phyloP scores from a whole-genome alignment of 2,888 invertebrate genomes.

The Ptilodon capucinus region DNA sequence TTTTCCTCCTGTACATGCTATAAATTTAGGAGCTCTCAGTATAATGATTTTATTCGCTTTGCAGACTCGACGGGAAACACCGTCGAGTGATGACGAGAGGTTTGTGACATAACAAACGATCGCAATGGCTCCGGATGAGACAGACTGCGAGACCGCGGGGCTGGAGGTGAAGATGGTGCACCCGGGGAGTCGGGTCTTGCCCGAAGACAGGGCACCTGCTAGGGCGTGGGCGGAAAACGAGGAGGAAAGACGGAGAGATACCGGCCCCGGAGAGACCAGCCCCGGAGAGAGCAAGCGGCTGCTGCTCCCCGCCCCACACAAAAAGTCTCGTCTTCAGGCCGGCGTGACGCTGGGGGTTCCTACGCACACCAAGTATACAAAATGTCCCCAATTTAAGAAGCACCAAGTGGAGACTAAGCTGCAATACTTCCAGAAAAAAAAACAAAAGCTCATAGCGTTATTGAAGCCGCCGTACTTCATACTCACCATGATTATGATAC shows the following conservation, averaged over 20 bases:
- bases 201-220: constrained; percentile 44
- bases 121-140: constrained; percentile 59
- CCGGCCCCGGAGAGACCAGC: constrained; percentile 36
- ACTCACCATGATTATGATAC: constrained; percentile 61
- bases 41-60: constrained; percentile 18
- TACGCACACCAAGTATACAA: constrained; percentile 34
- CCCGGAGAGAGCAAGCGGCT: constrained; percentile 61
- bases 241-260: constrained; percentile 29
- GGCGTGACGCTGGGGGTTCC: constrained; percentile 59
- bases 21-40: constrained; percentile 15
- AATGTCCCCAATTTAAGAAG: constrained; percentile 35
- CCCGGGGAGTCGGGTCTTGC: constrained; percentile 51
- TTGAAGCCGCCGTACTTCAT: constrained; percentile 70
- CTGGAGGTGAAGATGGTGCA: constrained; percentile 42
- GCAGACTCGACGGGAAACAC: constrained; percentile 15
- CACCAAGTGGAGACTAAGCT: constrained; percentile 20
- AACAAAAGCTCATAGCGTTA: constrained; percentile 56
- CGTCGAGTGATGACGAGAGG: background rate
- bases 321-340: constrained; percentile 52
- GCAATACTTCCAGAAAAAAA: constrained; percentile 56
- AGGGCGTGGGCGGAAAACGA: constrained; percentile 66
- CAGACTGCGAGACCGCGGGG: constrained; percentile 53
- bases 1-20: constrained; percentile 29
- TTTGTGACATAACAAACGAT: constrained; percentile 3
- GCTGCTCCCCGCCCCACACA: constrained; percentile 37